Conservation (phyloP, 1,140 invertebrate genomes). For the Trypoxylus dichotomus region DNA sequence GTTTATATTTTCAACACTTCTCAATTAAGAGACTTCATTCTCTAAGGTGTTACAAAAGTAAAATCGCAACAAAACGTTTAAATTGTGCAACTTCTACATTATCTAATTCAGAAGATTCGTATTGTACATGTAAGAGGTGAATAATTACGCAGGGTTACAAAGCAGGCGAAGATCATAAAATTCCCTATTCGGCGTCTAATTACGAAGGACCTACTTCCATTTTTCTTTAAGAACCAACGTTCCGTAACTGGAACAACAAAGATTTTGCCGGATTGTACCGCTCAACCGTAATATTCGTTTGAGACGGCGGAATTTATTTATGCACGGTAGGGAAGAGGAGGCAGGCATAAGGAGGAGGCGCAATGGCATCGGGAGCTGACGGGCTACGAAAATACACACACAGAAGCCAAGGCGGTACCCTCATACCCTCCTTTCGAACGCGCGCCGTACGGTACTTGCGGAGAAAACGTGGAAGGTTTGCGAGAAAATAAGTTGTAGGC, state of each 20-base stretch:
- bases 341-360: background rate
- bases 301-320: background rate
- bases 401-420: background rate
- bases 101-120: no score
- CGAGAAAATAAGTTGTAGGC: slow-evolving; percentile 24
- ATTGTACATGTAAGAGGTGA: background rate
- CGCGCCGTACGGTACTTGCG: background rate
- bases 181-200: background rate
- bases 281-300: background rate
- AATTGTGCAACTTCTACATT: background rate
- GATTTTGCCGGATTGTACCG: background rate
- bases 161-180: background rate
- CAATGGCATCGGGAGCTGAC: background rate
- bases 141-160: background rate
- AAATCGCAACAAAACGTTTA: background rate
- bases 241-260: background rate
- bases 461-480: background rate
- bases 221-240: background rate
- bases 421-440: background rate
- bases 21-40: no score
- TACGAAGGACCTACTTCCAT: background rate
- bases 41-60: background rate
- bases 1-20: no score
- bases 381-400: background rate
- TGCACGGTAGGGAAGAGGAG: background rate